Conservation (phyloP, 2,888 invertebrate genomes). For the Lordiphosa andalusiaca region DNA sequence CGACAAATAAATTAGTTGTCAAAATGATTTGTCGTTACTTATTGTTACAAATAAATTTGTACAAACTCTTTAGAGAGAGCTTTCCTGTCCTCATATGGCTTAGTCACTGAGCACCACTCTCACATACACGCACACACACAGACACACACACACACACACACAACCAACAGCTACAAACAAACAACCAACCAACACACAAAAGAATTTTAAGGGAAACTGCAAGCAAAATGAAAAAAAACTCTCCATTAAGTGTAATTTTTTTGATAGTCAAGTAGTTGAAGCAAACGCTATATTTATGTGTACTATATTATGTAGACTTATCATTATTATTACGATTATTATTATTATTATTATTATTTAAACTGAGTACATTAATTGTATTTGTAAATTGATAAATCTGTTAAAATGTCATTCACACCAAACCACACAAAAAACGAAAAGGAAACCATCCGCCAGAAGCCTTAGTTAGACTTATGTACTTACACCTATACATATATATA, state of each 20-base stretch:
- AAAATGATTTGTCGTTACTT: not conserved
- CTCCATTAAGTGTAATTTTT: conserved; percentile 56
- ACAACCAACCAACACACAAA: conserved; percentile 11
- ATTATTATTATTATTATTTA: conserved; percentile 48
- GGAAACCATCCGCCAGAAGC: conserved; percentile 16
- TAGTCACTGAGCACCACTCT: conserved; percentile 16
- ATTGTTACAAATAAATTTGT: conserved; percentile 2
- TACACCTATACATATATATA: conserved; percentile 14
- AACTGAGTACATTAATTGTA: conserved; percentile 64
- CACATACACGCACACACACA: conserved; percentile 8
- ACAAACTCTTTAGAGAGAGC: not conserved
- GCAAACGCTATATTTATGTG: conserved; percentile 38
- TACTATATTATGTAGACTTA: conserved; percentile 52
- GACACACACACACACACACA: conserved; percentile 5
- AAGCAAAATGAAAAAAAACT: conserved; percentile 30
- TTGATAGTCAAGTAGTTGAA: conserved; percentile 49
- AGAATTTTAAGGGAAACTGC: conserved; percentile 12
- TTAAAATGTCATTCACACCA: conserved; percentile 63
- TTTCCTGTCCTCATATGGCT: conserved; percentile 1
- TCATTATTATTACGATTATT: conserved; percentile 44
- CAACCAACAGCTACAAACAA: conserved; percentile 10
- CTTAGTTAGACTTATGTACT: conserved; percentile 34
- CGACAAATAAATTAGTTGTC: not conserved
- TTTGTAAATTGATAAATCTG: conserved; percentile 52
- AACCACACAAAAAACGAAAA: conserved; percentile 35